A percentile compares a stretch with the other conserved stretches of the same genome.
Conservation (phyloP, 2,113 vertebrate genomes). For the Machaerirhynchus nigripectus region DNA sequence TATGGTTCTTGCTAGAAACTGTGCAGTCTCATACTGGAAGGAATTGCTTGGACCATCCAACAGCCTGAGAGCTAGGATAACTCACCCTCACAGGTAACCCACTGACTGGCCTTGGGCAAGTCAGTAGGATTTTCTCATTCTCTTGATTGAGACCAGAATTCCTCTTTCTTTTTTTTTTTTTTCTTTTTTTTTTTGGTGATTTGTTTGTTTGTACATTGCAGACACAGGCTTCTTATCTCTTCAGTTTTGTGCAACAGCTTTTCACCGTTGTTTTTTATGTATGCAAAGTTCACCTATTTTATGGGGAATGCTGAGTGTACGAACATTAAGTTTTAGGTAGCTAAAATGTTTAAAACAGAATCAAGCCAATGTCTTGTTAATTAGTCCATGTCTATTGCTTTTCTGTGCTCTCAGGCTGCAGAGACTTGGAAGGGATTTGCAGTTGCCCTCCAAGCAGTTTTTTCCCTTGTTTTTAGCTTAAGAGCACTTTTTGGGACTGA, state of each 20-base stretch:
- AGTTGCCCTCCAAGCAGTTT: background rate
- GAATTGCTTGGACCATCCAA: constrained; percentile 87
- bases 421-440: background rate
- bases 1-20: constrained; percentile 79
- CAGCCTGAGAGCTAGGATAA: constrained; percentile 80
- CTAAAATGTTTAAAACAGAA: background rate
- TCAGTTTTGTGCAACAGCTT: background rate
- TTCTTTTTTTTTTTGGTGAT: background rate
- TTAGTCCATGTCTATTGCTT: background rate
- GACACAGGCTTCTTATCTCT: background rate
- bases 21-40: constrained; percentile 87
- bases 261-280: background rate
- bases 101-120: background rate
- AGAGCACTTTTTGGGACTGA: constrained; percentile 90
- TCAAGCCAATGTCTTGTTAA: background rate
- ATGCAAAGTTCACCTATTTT: background rate
- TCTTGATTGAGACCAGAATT: background rate
- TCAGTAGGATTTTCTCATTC: background rate
- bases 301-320: background rate
- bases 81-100: constrained; percentile 85
- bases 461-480: constrained; percentile 76
- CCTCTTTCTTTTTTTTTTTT: background rate
- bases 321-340: background rate
- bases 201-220: background rate
- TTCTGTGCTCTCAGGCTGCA: background rate